phyloP scores from a whole-genome alignment of 1,140 invertebrate species.

The Bombyx mandarina region DNA sequence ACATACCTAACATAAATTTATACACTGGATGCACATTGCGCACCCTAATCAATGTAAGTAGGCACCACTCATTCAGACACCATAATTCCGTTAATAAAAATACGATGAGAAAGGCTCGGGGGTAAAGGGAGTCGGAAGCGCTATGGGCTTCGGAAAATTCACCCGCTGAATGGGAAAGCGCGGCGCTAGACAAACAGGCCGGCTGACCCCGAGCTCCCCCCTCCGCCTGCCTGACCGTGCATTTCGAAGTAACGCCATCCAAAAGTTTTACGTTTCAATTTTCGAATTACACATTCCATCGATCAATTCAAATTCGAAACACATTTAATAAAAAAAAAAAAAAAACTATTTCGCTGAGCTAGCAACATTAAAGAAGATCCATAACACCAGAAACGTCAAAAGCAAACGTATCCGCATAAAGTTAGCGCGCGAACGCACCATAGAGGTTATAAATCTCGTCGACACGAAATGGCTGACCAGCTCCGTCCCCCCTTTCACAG shows the following conservation, averaged over 20 bases:
- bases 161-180: constrained; percentile 66
- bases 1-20: too few relatives aligned
- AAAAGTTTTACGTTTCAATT: constrained; percentile 26
- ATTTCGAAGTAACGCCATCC: constrained; percentile 65
- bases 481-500: constrained; percentile 42
- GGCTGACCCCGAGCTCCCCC: constrained; percentile 39
- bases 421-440: constrained; percentile 54
- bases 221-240: constrained; percentile 47
- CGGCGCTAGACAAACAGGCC: constrained; percentile 66
- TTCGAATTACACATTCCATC: constrained; percentile 7
- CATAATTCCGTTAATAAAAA: constrained; percentile 69
- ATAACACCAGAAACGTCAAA: constrained; percentile 17
- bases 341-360: not conserved
- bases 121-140: constrained; percentile 42
- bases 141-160: constrained; percentile 67
- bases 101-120: constrained; percentile 49
- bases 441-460: constrained; percentile 67
- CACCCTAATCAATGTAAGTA: constrained; percentile 61
- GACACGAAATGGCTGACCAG: constrained; percentile 67
- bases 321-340: not conserved
- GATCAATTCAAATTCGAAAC: constrained; percentile 3
- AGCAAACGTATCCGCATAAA: constrained; percentile 46
- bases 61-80: constrained; percentile 56
- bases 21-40: too few relatives aligned
- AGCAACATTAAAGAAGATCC: not conserved